Conservation (phyloP, 2,113 vertebrate genomes). For the Callocephalon fimbriatum region DNA sequence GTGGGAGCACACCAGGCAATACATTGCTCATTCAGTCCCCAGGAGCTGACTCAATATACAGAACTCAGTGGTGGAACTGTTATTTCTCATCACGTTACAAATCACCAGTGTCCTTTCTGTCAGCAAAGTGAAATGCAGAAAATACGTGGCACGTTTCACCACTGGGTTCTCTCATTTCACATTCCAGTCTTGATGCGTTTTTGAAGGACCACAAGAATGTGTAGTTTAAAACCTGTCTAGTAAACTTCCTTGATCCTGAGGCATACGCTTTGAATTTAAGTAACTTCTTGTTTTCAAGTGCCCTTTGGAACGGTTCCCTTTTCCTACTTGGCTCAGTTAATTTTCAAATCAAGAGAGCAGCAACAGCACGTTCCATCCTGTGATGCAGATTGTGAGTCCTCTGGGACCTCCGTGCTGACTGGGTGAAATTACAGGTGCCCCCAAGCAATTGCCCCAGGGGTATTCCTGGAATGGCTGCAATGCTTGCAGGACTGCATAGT, state of each 20-base stretch:
- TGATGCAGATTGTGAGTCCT: neutral
- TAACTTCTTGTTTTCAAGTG: conserved; percentile 61
- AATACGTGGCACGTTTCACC: neutral
- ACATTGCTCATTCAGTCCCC: neutral
- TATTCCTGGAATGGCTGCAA: neutral
- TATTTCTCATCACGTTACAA: neutral
- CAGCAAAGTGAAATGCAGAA: neutral
- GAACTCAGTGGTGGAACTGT: neutral
- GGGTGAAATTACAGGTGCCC: neutral
- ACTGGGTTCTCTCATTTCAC: conserved; percentile 55
- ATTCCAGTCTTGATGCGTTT: conserved; percentile 64
- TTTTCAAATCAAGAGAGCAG: neutral
- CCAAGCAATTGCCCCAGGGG: neutral
- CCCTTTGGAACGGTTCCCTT: conserved; percentile 67
- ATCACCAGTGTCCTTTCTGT: neutral
- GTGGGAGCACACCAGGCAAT: neutral
- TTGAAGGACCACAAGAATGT: conserved; percentile 60
- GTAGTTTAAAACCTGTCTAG: conserved; percentile 59
- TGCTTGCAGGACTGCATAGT: neutral
- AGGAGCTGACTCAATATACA: neutral
- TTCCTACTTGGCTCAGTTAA: conserved; percentile 23
- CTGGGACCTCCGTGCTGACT: neutral
- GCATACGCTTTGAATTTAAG: conserved; percentile 67
- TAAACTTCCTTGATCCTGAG: conserved; percentile 62
- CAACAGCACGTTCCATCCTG: neutral